Evolutionary conservation across 2,888 invertebrate genomes (phyloP), one percentile per base, ranked within the genome.

Genomic region (Temnothorax unifasciatus): DNA sequence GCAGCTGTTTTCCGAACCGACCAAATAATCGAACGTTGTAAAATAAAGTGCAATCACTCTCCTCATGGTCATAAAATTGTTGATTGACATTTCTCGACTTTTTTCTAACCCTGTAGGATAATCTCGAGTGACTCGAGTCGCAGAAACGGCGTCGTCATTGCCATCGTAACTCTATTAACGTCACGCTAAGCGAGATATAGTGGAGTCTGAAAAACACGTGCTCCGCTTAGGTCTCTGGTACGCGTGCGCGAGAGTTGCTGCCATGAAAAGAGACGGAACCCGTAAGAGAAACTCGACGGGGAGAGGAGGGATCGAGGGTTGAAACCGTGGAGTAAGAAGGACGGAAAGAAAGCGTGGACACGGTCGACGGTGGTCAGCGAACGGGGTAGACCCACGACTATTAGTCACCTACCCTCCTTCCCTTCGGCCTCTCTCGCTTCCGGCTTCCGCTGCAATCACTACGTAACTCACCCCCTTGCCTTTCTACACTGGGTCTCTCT

Each of bases 371-470:
- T 89, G 91, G 91, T 90, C 91, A 90, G 86, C 85, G 88, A 86
- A 85, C 87, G 86, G 82, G 85, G 82, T 83, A 85, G 89, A 85
- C 88, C 89, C 76, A 82, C 69, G 88, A 89, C 93, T 92, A 93
- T 92, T 92, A 92, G 92, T 93, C 91, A 92, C 88, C 88, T 79
- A 85, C 77, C 73, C 86, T 84, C 75, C 61, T 83, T 59, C 68
- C 89, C 83, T 89, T 79, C 87, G 76, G 84, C 87, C 85, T 61
- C 71, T 47, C 68, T 74, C 84, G 77, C 87, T 88, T 86, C 84
- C 90, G 90, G 87, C 82, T 90, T 85, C 68, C 85, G 86, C 87
- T 88, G 91, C 91, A 90, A 91, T 91, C 91, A 89, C 89, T 87
- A 87, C 88, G 87, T 86, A 87, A 83, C 87, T 90, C 87, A 84